These are phyloP conservation scores for Notamacropus eugenii DNA, from an alignment of 2,797 vertebrate species.

Conservation along the genomic window DNA sequence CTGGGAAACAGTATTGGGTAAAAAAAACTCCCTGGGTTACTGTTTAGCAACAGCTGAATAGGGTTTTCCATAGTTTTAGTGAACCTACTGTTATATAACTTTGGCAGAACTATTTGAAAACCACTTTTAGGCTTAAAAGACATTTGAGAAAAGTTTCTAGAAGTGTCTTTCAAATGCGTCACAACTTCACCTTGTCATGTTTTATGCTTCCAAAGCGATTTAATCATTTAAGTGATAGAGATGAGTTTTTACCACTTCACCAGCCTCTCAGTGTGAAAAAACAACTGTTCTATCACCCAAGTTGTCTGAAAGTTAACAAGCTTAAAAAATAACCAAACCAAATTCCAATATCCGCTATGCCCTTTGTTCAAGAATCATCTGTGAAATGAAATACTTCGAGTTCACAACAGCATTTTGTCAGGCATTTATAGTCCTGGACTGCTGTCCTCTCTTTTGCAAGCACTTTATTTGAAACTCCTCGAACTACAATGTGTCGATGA, in stretches of 20 bases:
- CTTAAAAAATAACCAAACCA: background rate
- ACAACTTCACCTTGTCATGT: background rate
- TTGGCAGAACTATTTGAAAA: background rate
- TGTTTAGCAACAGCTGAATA: too few species aligned
- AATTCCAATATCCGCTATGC: background rate
- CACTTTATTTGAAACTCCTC: background rate
- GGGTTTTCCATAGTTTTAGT: rapidly evolving
- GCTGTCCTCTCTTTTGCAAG: rapidly evolving
- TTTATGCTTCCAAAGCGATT: background rate
- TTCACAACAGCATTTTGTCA: background rate
- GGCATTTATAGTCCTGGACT: too few species aligned
- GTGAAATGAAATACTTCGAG: background rate
- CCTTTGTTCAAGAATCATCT: background rate
- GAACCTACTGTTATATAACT: background rate
- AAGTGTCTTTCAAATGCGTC: background rate
- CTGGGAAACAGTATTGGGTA: rapidly evolving
- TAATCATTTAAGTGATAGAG: background rate
- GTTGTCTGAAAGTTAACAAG: background rate
- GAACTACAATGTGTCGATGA: background rate
- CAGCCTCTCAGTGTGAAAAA: background rate
- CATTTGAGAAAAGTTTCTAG: background rate
- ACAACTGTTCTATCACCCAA: background rate
- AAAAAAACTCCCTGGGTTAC: rapidly evolving
- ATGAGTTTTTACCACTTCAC: rapidly evolving
- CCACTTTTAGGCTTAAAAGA: background rate